Conservation (phyloP, 2,797 vertebrate genomes). For the Oryzias sinensis region DNA sequence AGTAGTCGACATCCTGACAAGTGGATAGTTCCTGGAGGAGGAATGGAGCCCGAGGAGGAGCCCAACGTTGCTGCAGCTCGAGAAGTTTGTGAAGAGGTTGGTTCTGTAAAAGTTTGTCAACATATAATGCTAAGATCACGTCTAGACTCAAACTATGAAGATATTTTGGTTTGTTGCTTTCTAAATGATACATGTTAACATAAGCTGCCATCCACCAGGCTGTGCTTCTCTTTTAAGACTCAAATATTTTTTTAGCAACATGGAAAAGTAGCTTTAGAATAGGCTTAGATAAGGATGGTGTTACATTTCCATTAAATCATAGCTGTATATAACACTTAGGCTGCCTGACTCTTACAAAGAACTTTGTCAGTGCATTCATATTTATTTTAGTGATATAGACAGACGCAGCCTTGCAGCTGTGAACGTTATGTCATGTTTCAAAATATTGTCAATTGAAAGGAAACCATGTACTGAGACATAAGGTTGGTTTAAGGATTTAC, state of each 20-base stretch:
- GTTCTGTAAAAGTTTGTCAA: constrained; percentile 30
- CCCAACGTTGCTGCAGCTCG: constrained; percentile 89
- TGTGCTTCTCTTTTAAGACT: constrained; percentile 7
- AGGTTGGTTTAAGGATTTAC: too few relatives aligned
- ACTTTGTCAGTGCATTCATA: constrained; percentile 58
- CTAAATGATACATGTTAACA: neutral
- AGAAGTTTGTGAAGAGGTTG: constrained; percentile 98
- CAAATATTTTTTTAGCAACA: constrained; percentile 30
- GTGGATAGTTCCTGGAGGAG: constrained; percentile 98
- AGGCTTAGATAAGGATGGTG: constrained; percentile 44
- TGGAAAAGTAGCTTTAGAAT: constrained; percentile 24
- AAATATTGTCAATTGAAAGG: too few relatives aligned
- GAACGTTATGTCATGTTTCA: too few relatives aligned
- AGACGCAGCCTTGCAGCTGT: neutral
- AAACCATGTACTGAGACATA: too few relatives aligned
- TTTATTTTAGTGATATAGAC: constrained; percentile 57
- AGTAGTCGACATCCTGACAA: constrained; percentile 96
- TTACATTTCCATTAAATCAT: constrained; percentile 59
- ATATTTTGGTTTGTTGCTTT: neutral
- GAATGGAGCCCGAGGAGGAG: constrained; percentile 98
- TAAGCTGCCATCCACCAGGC: neutral
- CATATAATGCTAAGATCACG: neutral
- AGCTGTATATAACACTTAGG: constrained; percentile 57
- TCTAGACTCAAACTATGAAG: neutral
- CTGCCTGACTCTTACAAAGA: constrained; percentile 45